phyloP scores from a whole-genome alignment of 2,888 invertebrate genomes.

The Bombyx huttoni region DNA sequence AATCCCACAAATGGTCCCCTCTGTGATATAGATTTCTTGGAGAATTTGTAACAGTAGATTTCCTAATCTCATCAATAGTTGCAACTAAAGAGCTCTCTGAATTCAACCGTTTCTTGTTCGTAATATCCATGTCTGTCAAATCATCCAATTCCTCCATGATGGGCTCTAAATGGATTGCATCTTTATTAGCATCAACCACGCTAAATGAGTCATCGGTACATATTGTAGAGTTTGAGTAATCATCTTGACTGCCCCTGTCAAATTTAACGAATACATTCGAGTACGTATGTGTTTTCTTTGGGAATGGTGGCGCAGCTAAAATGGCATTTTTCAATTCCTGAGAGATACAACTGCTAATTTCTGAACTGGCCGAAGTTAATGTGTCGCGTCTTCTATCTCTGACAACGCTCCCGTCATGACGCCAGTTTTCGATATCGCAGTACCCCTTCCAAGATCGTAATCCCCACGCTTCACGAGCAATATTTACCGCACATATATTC shows the following conservation, averaged over 20 bases:
- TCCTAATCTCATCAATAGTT: slow-evolving; percentile 76
- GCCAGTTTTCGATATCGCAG: slow-evolving; percentile 75
- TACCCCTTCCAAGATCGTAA: slow-evolving; percentile 77
- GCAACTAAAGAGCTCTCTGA: slow-evolving; percentile 74
- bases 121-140: slow-evolving; percentile 50
- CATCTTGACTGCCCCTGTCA: slow-evolving; percentile 53
- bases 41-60: slow-evolving; percentile 69
- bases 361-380: slow-evolving; percentile 71
- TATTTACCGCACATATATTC: slow-evolving; percentile 76
- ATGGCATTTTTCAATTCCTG: slow-evolving; percentile 60
- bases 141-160: slow-evolving; percentile 73
- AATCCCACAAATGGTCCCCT: slow-evolving; percentile 63
- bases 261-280: slow-evolving; percentile 62
- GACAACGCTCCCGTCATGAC: slow-evolving; percentile 75
- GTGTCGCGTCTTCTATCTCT: slow-evolving; percentile 72
- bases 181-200: slow-evolving; percentile 61
- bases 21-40: slow-evolving; percentile 71
- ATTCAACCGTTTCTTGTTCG: slow-evolving; percentile 51
- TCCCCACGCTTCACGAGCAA: slow-evolving; percentile 76
- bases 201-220: slow-evolving; percentile 68
- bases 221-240: slow-evolving; percentile 68
- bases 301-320: slow-evolving; percentile 54
- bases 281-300: slow-evolving; percentile 55
- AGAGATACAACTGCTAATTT: slow-evolving; percentile 63
- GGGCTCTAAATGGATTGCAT: slow-evolving; percentile 67